Evolutionary conservation across 2,888 invertebrate genomes (phyloP).

Genomic region (Bimastos eiseni): DNA sequence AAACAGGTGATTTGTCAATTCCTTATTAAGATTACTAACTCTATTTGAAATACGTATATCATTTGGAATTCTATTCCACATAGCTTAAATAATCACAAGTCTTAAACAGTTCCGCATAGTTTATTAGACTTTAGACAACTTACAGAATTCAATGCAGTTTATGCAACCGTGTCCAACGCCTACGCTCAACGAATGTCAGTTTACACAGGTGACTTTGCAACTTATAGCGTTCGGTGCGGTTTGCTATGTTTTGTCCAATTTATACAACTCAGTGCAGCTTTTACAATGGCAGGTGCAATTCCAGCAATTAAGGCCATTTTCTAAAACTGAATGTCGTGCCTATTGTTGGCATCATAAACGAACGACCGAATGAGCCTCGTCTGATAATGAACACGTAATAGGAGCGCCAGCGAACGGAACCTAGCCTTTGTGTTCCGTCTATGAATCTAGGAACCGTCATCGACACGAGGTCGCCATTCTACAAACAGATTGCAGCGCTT

Average conservation of each 20-base stretch:
- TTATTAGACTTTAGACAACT: not conserved
- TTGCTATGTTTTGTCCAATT: not conserved
- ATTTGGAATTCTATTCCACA: too few relatives aligned
- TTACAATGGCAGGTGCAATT: not conserved
- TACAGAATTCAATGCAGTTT: not conserved
- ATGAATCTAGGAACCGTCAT: not conserved
- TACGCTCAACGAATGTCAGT: too few relatives aligned
- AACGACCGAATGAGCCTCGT: not conserved
- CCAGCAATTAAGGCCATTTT: not conserved
- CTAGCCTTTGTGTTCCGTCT: not conserved
- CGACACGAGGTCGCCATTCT: not conserved
- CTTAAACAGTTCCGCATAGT: not conserved
- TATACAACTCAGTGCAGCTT: not conserved
- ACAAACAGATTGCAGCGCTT: conserved; percentile 1
- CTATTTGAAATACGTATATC: too few relatives aligned
- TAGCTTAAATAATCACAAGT: too few relatives aligned
- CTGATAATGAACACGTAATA: not conserved
- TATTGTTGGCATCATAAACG: not conserved
- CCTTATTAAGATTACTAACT: too few relatives aligned
- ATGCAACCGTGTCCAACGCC: not conserved
- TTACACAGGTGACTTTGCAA: not conserved
- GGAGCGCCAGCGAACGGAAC: not conserved
- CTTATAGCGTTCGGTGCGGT: not conserved
- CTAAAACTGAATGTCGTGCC: not conserved
- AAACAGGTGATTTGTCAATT: too few relatives aligned